Evolutionary conservation across 2,797 vertebrate species (phyloP), one percentile per base, ranked within the genome.

Genomic region (Cuculus canorus): DNA sequence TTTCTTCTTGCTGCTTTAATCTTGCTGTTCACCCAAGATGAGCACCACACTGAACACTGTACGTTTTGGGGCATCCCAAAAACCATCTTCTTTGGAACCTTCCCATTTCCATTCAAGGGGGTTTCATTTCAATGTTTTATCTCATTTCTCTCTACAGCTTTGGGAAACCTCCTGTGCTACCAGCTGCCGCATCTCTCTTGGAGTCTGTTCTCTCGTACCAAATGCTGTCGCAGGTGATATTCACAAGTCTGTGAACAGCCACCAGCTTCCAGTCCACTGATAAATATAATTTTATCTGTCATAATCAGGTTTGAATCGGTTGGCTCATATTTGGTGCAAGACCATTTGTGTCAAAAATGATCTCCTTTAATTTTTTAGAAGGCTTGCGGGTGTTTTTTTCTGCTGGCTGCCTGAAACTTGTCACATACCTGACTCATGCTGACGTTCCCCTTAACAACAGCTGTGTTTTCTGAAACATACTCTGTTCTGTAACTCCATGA

Each of bases 271-370:
- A 91, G 53, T 39, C 76, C 52, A 13, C 68, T 50, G 85, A 71
- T 92, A 92, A 92, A 80, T 30, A 60, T 60, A 87, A 94, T 93
- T 89, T 87, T 82, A 64, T 93, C 82, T 92, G 88, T 82, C 88
- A 35, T 87, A 70, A 92, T 43, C 70, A 95, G 41, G 39, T 81
- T 88, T 71, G 39, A 70, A 80, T 59, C 64, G 63, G 27, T 90
- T 90, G 63, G 56, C 56, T 82, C 14, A 15, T 80, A 70, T 70
- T 89, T 92, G 64, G 37, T 88, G 39, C 61, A 79, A 61, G 88
- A 81, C 27, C 43, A 32, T 83, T 91, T 76, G 59, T 90, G 90
- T 86, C 71, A 7, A 48, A 87, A 93, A 89, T 53, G 0, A 90
- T 94, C 50, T 82, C 64, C 92, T 88, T 92, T 69, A 41, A 82